Conservation (phyloP, 2,888 invertebrate genomes). For the Peribatodes rhomboidaria region DNA sequence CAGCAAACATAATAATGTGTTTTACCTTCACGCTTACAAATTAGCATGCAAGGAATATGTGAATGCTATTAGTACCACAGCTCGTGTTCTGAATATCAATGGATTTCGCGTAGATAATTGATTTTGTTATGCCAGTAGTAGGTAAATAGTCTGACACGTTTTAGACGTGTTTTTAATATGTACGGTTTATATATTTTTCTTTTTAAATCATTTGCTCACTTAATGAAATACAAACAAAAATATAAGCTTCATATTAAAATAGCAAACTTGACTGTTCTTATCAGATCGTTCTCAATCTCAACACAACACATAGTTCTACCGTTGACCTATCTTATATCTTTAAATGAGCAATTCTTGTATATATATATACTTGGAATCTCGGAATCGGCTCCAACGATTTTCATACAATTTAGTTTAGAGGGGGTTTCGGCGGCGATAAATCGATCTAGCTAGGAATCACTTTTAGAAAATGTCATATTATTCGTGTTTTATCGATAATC, state of each 20-base stretch:
- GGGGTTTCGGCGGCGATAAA: too few relatives aligned
- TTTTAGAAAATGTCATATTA: too few relatives aligned
- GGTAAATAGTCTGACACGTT: conserved; percentile 19
- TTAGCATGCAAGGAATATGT: conserved; percentile 50
- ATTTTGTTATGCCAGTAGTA: conserved; percentile 33
- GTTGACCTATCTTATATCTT: too few relatives aligned
- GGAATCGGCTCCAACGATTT: too few relatives aligned
- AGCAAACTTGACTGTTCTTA: not conserved
- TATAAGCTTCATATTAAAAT: too few relatives aligned
- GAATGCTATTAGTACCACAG: conserved; percentile 45
- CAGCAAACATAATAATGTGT: conserved; percentile 28
- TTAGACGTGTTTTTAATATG: not conserved
- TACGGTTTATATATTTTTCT: not conserved
- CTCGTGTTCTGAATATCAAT: conserved; percentile 44
- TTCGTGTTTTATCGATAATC: too few relatives aligned
- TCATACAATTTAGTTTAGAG: too few relatives aligned
- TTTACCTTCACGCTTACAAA: conserved; percentile 42
- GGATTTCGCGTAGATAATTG: conserved; percentile 42
- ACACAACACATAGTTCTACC: too few relatives aligned
- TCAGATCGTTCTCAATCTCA: too few relatives aligned
- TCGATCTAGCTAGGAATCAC: too few relatives aligned
- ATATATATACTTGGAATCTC: too few relatives aligned
- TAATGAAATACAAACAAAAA: not conserved
- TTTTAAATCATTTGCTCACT: not conserved
- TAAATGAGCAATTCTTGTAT: too few relatives aligned